Conservation (phyloP, 2,888 invertebrate genomes). For the Dasypolia templi region DNA sequence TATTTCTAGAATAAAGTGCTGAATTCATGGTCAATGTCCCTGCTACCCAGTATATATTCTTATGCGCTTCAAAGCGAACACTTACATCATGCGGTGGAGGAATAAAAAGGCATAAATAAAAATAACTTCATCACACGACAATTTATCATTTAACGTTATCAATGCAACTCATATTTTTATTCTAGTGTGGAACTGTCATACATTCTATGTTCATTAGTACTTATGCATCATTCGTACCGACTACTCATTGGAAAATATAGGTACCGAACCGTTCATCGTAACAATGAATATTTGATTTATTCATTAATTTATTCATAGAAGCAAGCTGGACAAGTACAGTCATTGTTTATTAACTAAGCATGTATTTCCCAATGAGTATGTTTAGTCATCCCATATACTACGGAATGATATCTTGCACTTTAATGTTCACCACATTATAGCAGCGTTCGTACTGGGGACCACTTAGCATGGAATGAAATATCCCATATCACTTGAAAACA, state of each 20-base stretch:
- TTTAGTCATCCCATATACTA: slow-evolving; percentile 72
- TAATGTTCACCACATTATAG: slow-evolving; percentile 77
- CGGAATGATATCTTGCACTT: slow-evolving; percentile 83
- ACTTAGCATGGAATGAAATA: slow-evolving; percentile 84
- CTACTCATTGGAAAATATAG: slow-evolving; percentile 75
- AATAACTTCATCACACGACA: slow-evolving; percentile 23
- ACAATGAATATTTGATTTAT: slow-evolving; percentile 23
- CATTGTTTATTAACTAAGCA: slow-evolving; percentile 34
- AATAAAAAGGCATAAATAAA: slow-evolving; percentile 15
- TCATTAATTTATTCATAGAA: slow-evolving; percentile 15
- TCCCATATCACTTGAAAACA: slow-evolving; percentile 51
- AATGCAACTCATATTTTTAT: slow-evolving; percentile 63
- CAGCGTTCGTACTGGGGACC: slow-evolving; percentile 76
- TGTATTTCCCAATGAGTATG: slow-evolving; percentile 73
- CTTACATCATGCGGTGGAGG: neutral
- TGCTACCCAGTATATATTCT: no score
- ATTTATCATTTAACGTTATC: slow-evolving; percentile 54
- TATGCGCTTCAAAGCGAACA: neutral
- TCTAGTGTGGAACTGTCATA: slow-evolving; percentile 73
- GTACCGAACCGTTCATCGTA: neutral
- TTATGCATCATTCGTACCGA: slow-evolving; percentile 72
- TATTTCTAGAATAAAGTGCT: no score
- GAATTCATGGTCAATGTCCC: no score
- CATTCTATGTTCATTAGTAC: slow-evolving; percentile 72
- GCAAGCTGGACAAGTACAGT: neutral